Conservation (phyloP, 2,888 invertebrate genomes). For the Drosophila colorata region DNA sequence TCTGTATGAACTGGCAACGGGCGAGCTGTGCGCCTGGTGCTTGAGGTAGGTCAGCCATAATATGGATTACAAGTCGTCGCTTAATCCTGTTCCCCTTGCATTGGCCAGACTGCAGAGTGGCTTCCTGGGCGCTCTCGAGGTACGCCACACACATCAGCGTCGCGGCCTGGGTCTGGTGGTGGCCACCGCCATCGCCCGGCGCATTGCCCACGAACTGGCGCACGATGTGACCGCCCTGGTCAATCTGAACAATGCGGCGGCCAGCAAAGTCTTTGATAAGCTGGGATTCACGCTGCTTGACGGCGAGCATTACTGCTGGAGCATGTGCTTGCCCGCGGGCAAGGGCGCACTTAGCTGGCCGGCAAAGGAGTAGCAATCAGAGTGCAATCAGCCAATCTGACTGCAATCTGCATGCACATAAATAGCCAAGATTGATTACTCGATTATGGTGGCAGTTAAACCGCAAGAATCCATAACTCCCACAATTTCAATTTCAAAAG, state of each 20-base stretch:
- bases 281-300: slow-evolving; percentile 36
- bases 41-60: slow-evolving; percentile 68
- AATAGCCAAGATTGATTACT: too few species aligned
- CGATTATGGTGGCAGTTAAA: too few species aligned
- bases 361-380: slow-evolving; percentile 9
- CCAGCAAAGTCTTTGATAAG: slow-evolving; percentile 53
- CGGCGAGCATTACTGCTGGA: slow-evolving; percentile 63
- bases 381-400: too few species aligned
- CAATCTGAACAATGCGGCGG: slow-evolving; percentile 42
- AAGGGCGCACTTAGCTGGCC: slow-evolving; percentile 44
- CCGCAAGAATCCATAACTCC: too few species aligned
- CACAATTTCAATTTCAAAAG: too few species aligned
- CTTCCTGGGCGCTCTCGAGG: slow-evolving; percentile 64
- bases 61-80: too few species aligned
- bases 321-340: slow-evolving; percentile 51
- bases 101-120: slow-evolving; percentile 59
- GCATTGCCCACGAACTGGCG: slow-evolving; percentile 37
- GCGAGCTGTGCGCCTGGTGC: slow-evolving; percentile 84
- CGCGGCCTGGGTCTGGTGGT: slow-evolving; percentile 58
- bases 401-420: too few species aligned
- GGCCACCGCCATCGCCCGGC: slow-evolving; percentile 47
- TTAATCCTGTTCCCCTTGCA: accelerated
- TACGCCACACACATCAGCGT: slow-evolving; percentile 43
- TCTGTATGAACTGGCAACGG: slow-evolving; percentile 67
- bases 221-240: slow-evolving; percentile 67